A percentile compares a stretch with the other conserved stretches of the same genome.
Evolutionary conservation across 2,888 invertebrate species (phyloP).

Genomic region (Cerastis leucographa): DNA sequence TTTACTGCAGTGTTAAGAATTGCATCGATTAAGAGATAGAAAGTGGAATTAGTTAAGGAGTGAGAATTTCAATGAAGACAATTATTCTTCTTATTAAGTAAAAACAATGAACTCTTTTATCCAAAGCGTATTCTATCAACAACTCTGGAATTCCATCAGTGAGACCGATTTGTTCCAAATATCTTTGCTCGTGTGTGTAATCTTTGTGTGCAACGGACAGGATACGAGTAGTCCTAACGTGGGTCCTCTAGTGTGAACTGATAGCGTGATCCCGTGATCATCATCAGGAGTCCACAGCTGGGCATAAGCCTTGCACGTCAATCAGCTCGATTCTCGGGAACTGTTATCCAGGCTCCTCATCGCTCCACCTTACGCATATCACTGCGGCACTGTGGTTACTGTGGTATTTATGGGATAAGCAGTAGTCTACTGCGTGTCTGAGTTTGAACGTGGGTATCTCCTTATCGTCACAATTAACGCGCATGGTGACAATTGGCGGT

Average conservation of each 20-base stretch:
- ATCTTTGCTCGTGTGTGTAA: neutral
- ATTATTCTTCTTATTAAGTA: neutral
- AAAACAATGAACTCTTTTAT: constrained; percentile 1
- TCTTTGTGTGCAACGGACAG: constrained; percentile 9
- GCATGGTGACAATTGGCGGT: constrained; percentile 2
- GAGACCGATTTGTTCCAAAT: neutral
- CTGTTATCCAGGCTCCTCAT: neutral
- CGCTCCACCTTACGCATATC: neutral
- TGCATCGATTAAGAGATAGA: neutral
- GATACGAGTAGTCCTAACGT: constrained; percentile 13
- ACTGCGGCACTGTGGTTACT: neutral
- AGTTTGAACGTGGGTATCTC: constrained; percentile 3
- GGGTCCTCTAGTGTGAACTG: constrained; percentile 18
- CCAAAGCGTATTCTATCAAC: neutral
- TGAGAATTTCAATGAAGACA: neutral
- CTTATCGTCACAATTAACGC: constrained; percentile 25
- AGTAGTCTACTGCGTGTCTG: neutral
- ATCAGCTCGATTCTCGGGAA: neutral
- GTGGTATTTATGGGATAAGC: constrained; percentile 1
- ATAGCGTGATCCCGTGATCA: neutral
- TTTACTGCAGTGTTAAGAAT: neutral
- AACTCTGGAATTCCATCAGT: neutral
- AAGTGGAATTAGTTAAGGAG: neutral
- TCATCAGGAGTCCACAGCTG: neutral
- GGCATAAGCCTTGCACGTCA: neutral